phyloP scores from a whole-genome alignment of 1,140 invertebrate genomes.

The Atta cephalotes region DNA sequence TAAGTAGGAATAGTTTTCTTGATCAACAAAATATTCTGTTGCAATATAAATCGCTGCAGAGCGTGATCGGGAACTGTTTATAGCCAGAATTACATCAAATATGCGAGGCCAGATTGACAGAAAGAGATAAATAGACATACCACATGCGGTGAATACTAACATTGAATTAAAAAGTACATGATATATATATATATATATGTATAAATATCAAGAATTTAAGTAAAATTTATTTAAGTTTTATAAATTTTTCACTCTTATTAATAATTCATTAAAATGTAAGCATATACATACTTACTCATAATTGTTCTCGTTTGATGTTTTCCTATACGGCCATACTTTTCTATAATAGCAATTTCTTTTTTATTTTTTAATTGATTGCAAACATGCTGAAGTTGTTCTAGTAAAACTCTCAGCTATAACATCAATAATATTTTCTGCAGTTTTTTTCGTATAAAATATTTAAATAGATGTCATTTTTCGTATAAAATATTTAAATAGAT shows the following conservation, averaged over 20 bases:
- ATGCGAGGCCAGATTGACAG: not conserved
- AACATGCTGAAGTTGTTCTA: not conserved
- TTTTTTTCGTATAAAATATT: not conserved
- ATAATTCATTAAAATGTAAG: not conserved
- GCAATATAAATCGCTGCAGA: not conserved
- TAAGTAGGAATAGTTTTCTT: conserved; percentile 9
- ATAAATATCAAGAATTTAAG: not conserved
- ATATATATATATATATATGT: too few relatives aligned
- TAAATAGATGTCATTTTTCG: too few relatives aligned
- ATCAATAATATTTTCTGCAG: not conserved
- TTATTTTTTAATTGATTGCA: not conserved
- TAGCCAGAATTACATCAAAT: not conserved
- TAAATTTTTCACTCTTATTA: not conserved
- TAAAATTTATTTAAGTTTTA: not conserved
- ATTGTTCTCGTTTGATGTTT: not conserved
- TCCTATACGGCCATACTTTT: not conserved
- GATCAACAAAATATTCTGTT: conserved; percentile 23
- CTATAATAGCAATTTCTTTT: not conserved
- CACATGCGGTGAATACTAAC: not conserved
- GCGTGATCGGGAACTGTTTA: not conserved
- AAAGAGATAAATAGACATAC: not conserved
- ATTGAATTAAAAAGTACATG: not conserved
- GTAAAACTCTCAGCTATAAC: not conserved
- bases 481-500: too few relatives aligned
- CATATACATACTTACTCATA: not conserved